Percentiles rank a stretch among this genome's conserved stretches.
Evolutionary conservation across 2,113 vertebrate genomes (phyloP).

Genomic region (Cebus imitator): DNA sequence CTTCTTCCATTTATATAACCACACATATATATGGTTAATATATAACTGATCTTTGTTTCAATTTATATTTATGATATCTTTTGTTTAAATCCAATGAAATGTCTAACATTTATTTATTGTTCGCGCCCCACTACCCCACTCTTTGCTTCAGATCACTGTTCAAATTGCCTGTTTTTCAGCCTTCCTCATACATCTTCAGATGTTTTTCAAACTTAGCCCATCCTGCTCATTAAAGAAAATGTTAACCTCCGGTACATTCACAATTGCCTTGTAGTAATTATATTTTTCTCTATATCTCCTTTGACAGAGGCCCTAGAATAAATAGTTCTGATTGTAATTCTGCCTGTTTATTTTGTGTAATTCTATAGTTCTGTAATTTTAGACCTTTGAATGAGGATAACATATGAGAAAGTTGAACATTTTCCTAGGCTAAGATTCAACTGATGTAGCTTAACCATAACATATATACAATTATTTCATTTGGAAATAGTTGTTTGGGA

Average conservation of each 20-base stretch:
- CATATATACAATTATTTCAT: not conserved
- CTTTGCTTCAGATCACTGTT: not conserved
- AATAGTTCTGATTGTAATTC: not conserved
- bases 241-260: not conserved
- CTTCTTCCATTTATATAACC: not conserved
- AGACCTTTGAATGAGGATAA: not conserved
- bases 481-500: not conserved
- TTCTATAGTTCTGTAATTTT: not conserved
- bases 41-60: not conserved
- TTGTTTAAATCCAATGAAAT: not conserved
- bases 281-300: not conserved
- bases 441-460: not conserved
- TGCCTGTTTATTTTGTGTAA: not conserved
- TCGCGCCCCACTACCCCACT: accelerated
- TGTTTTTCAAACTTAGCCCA: not conserved
- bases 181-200: not conserved
- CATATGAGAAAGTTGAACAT: not conserved
- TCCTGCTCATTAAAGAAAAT: not conserved
- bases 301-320: not conserved
- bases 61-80: not conserved
- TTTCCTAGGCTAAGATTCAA: not conserved
- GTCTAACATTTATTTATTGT: not conserved
- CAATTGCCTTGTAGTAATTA: not conserved
- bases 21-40: not conserved
- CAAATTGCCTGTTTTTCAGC: not conserved